Evolutionary conservation across 2,888 invertebrate species (phyloP), one percentile per base, ranked within the genome.

Genomic region (Chaetogeoica ovagalla): DNA sequence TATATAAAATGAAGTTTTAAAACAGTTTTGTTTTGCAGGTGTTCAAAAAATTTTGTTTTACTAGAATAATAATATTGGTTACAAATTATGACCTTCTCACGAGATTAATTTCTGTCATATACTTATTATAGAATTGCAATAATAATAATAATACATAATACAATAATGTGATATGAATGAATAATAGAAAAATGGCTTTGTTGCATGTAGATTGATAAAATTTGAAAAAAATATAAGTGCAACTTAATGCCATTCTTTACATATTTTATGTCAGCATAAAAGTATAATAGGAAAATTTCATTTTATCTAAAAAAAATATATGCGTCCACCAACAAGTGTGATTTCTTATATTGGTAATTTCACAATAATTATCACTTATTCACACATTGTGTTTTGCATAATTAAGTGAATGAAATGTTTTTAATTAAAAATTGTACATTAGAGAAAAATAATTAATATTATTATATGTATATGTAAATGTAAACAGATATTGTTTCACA

Each of bases 141-240:
- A 43, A 43, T 43, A 43, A 43, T 43, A 48, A 48, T 48, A 15
- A 43, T 48, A 48, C 11, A 4, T 48, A 48, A 1, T 13, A 48
- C 48, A 48, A 48, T 48, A 13, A 15, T 17, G 13, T 13, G 17
- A 52, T 15, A 13, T 15, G 1, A 52, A 52, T 52, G 7, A 11
- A 52, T 19, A 52, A 66, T 21, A 21, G 13, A 66, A 66, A 21
- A 43, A 21, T 21, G 48, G 23, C 15, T 43, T n/a, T 48, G 13
- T 48, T 66, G 19, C 19, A 55, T 19, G 39, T 23, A 11, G 7
- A 23, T 43, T 23, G 17, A 71, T 43, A 43, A 60, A 5, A 71
- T 71, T 23, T 19, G 7, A 52, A 60, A 72, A 73, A 62, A 57
- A 48, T 62, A 63, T 19, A 30, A n/a, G n/a, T n/a, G n/a, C n/a